phyloP scores from a whole-genome alignment of 2,797 vertebrate genomes.

The Anolis apletophallus region DNA sequence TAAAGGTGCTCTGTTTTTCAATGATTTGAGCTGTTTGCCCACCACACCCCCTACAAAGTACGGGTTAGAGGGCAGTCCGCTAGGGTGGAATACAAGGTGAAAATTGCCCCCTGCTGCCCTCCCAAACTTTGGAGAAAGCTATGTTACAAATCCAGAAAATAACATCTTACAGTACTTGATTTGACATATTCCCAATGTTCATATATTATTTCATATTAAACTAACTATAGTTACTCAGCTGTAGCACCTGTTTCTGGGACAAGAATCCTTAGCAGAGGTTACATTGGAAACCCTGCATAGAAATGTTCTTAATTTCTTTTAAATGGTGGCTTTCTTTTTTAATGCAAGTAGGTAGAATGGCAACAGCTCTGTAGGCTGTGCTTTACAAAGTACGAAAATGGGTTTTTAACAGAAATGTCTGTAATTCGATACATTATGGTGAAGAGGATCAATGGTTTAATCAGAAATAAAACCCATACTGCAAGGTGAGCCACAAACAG shows the following conservation, averaged over 20 bases:
- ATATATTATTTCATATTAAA: not conserved
- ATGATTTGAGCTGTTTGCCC: too few species aligned
- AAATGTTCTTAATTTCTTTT: conserved; percentile 61
- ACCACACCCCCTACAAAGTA: too few species aligned
- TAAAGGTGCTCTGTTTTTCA: too few species aligned
- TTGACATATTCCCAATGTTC: not conserved
- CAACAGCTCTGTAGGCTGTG: conserved; percentile 57
- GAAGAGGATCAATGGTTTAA: not conserved
- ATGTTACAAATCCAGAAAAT: not conserved
- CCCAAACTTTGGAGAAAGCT: not conserved
- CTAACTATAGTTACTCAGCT: not conserved
- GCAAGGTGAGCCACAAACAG: not conserved
- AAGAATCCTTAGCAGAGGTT: rapidly evolving
- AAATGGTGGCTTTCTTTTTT: conserved; percentile 45
- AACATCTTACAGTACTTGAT: not conserved
- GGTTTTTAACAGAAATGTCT: not conserved
- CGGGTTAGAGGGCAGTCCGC: too few species aligned
- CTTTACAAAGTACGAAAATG: too few species aligned
- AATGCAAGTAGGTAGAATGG: conserved; percentile 7
- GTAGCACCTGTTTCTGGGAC: not conserved
- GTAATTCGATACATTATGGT: not conserved
- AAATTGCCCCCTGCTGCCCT: too few species aligned
- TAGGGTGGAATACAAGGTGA: too few species aligned
- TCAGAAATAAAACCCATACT: not conserved
- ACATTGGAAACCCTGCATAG: conserved; percentile 34